Percentiles rank a stretch among this genome's conserved stretches.
Conservation (phyloP, 2,113 vertebrate species). For the Sapayoa aenigma region DNA sequence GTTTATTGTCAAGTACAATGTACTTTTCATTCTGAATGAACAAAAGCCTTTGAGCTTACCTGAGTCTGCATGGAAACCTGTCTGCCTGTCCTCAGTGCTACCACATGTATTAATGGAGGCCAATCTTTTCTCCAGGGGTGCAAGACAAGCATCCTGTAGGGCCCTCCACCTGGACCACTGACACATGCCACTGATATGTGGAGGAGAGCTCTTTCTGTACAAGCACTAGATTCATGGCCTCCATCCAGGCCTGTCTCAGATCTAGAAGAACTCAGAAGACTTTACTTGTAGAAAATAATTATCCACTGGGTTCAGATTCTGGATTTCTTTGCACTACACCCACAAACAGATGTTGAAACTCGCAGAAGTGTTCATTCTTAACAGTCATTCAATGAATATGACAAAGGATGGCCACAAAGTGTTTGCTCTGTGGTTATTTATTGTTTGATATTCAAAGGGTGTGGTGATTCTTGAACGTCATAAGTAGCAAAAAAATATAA, state of each 20-base stretch:
- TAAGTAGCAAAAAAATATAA: not conserved
- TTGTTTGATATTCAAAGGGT: not conserved
- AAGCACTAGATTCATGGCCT: not conserved
- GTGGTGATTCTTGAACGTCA: not conserved
- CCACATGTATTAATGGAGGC: not conserved
- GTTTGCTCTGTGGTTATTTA: not conserved
- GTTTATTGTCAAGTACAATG: slow-evolving; percentile 65
- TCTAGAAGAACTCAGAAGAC: not conserved
- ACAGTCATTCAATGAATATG: not conserved
- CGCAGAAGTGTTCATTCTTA: not conserved
- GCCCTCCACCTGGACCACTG: not conserved
- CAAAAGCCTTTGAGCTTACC: slow-evolving; percentile 54
- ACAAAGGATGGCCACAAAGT: not conserved
- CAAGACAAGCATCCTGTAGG: slow-evolving; percentile 13
- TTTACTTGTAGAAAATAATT: not conserved
- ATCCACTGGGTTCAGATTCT: not conserved
- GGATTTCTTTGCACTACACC: not conserved
- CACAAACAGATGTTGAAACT: not conserved
- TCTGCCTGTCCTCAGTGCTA: slow-evolving; percentile 3
- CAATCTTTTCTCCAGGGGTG: not conserved
- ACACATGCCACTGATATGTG: not conserved
- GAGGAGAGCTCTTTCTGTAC: not conserved
- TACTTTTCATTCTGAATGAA: slow-evolving; percentile 56
- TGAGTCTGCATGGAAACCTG: slow-evolving; percentile 24
- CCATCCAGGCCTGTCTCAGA: not conserved